A percentile compares a stretch with the other conserved stretches of the same genome.
phyloP scores from a whole-genome alignment of 1,140 invertebrate genomes.

The Ectropis grisescens region DNA sequence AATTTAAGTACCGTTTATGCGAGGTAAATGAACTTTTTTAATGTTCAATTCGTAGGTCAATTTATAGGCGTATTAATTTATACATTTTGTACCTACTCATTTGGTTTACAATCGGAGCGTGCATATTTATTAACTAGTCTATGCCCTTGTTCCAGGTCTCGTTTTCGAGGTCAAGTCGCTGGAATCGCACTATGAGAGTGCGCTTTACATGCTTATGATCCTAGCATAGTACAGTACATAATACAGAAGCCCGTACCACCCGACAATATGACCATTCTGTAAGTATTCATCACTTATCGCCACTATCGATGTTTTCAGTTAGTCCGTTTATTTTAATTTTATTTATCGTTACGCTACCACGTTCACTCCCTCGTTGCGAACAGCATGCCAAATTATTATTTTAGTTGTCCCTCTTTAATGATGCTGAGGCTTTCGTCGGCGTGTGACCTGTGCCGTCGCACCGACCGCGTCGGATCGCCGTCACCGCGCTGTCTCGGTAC shows the following conservation, averaged over 20 bases:
- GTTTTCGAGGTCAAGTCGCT: constrained; percentile 20
- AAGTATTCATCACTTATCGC: constrained; percentile 47
- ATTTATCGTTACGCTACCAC: constrained; percentile 62
- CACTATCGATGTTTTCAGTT: constrained; percentile 54
- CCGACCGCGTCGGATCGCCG: constrained; percentile 57
- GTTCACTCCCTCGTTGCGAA: constrained; percentile 65
- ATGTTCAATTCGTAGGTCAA: too few species aligned
- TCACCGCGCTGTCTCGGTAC: constrained; percentile 52
- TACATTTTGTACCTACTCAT: too few species aligned
- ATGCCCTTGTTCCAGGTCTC: constrained; percentile 54
- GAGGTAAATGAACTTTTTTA: too few species aligned
- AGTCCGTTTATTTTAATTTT: constrained; percentile 39
- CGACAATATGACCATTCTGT: constrained; percentile 53
- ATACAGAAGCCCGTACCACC: constrained; percentile 33
- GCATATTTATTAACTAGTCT: too few species aligned
- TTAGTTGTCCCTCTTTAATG: constrained; percentile 54
- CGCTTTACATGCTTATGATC: constrained; percentile 46
- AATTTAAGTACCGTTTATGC: too few species aligned
- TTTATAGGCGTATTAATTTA: too few species aligned
- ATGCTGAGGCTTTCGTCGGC: constrained; percentile 71
- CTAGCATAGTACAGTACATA: constrained; percentile 32
- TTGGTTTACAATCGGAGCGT: too few species aligned
- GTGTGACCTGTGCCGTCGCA: constrained; percentile 56
- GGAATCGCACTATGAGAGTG: constrained; percentile 57
- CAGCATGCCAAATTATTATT: constrained; percentile 67